These are phyloP conservation scores for Hippoglossus stenolepis DNA, from an alignment of 2,113 vertebrate genomes.

Conservation along the genomic window DNA sequence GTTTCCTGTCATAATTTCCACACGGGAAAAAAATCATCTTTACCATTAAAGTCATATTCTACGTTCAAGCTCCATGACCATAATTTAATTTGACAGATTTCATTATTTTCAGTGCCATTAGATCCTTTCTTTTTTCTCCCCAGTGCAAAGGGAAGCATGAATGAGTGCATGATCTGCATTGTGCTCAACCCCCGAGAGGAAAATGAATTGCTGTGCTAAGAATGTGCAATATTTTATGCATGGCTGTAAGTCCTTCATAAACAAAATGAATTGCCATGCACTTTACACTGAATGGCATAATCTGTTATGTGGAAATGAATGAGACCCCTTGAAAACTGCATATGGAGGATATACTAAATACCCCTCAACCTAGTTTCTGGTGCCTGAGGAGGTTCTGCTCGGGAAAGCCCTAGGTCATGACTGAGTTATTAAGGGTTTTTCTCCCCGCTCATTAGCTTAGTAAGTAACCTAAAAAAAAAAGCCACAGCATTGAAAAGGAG, in stretches of 20 bases:
- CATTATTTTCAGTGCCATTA: constrained; percentile 52
- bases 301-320: constrained; percentile 60
- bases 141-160: constrained; percentile 68
- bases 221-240: constrained; percentile 75
- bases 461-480: constrained; percentile 53
- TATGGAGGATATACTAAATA: constrained; percentile 49
- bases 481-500: too few species aligned
- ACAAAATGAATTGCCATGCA: constrained; percentile 63
- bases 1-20: constrained; percentile 49
- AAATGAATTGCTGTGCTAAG: constrained; percentile 58
- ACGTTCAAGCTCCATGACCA: constrained; percentile 43
- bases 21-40: constrained; percentile 40
- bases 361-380: constrained; percentile 59
- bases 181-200: constrained; percentile 65
- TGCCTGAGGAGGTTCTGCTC: constrained; percentile 21
- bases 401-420: constrained; percentile 36
- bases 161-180: constrained; percentile 80
- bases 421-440: constrained; percentile 48
- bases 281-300: constrained; percentile 71
- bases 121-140: constrained; percentile 26
- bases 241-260: constrained; percentile 64
- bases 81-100: constrained; percentile 63
- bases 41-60: constrained; percentile 35
- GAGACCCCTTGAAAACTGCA: constrained; percentile 62
- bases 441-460: constrained; percentile 64